Base-by-base conservation (phyloP, 2,888 invertebrate species). In the Leptinotarsa tumamoca region DNA sequence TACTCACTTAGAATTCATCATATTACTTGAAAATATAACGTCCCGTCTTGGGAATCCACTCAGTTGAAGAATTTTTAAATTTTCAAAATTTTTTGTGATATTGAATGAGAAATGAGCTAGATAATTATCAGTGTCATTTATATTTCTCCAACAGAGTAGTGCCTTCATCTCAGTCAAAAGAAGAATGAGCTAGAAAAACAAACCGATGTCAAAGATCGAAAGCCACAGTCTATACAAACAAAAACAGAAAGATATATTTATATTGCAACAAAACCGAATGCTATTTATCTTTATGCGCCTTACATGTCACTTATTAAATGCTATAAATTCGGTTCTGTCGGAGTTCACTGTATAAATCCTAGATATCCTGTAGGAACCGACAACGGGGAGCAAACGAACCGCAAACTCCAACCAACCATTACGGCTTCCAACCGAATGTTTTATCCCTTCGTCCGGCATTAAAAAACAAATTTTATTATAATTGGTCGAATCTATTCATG, bases 311-410 rank as follows among this genome's bases (percentile, higher is more conserved):
- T 78, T 80, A 80, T 79, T 80, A 77, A 79, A 79, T 73, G 79
- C 78, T 76, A 79, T 80, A 80, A 80, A 80, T 80, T 76, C 71
- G 67, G 70, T 72, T 73, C 78, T 76, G 77, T 79, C 80, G 72
- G 78, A 78, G 77, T 76, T 74, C 77, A 77, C 77, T 80, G 78
- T 77, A 80, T 80, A 80, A 80, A 80, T 80, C 78, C 77, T 77
- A 72, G 72, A 77, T 76, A 77, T 79, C 79, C 80, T 79, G 71
- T 58, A 77, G 78, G 77, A 76, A 69, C 71, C 56, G 68, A 54
- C 74, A 54, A 58, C 54, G 33, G 71, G 71, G 72, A 75, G 78
- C 56, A 79, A 80, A 75, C 80, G 77, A 80, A 77, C 79, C 79
- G 77, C 76, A 78, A 78, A 80, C 74, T 78, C 77, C 80, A 80